A percentile compares a stretch with the other conserved stretches of the same genome.
Evolutionary conservation across 2,113 vertebrate genomes (phyloP).

Genomic region (human (Homo sapiens)): DNA sequence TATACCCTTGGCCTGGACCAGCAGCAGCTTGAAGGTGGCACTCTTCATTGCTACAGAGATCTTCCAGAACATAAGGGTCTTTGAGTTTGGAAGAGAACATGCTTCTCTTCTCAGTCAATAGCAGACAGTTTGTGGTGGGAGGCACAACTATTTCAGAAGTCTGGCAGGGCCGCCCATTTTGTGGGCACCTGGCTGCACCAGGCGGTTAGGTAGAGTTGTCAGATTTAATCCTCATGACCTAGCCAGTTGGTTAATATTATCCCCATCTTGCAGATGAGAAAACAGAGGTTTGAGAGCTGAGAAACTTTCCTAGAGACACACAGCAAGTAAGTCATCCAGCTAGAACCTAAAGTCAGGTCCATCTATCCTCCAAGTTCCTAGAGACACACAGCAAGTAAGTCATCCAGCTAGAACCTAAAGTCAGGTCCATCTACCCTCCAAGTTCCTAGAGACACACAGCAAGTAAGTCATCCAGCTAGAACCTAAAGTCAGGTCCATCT

Average conservation of each 20-base stretch:
- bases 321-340: not conserved
- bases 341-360: not conserved
- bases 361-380: not conserved
- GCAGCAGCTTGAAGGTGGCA: not conserved
- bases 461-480: not conserved
- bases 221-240: not conserved
- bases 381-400: not conserved
- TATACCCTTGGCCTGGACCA: not conserved
- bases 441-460: not conserved
- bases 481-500: not conserved
- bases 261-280: not conserved
- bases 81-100: not conserved
- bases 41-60: not conserved
- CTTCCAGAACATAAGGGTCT: not conserved
- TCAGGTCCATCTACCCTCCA: not conserved
- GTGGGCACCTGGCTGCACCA: not conserved
- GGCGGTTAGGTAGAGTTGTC: not conserved
- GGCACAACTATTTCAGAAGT: not conserved
- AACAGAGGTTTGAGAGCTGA: not conserved
- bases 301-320: not conserved
- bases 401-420: not conserved
- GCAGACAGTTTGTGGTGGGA: not conserved
- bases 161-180: not conserved
- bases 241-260: not conserved
- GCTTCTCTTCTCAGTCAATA: not conserved